A percentile compares a stretch with the other conserved stretches of the same genome.
Evolutionary conservation across 2,888 invertebrate genomes (phyloP).

Genomic region (Conus canariensis): DNA sequence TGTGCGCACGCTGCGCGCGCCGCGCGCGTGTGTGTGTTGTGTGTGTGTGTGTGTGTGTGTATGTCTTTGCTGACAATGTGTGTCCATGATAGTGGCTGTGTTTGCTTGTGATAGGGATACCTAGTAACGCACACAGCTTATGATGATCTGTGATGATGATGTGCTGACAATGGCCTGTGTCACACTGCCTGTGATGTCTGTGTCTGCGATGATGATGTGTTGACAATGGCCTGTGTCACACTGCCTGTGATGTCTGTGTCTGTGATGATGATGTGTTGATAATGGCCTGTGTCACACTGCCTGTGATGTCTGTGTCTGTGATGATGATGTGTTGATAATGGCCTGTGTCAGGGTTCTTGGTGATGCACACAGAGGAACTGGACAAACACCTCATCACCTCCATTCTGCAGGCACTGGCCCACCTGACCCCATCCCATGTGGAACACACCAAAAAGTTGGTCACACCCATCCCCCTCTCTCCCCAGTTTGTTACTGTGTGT

Average conservation of each 20-base stretch:
- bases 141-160: too few species aligned
- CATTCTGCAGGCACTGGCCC: constrained; percentile 81
- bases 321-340: too few species aligned
- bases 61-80: background rate
- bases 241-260: too few species aligned
- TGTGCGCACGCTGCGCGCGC: background rate
- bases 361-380: constrained; percentile 84
- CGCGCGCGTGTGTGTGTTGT: background rate
- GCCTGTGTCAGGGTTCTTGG: constrained; percentile 82
- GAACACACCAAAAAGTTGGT: constrained; percentile 35
- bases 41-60: background rate
- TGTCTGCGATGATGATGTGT: too few species aligned
- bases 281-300: constrained; percentile 53
- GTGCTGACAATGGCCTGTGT: too few species aligned
- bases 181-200: too few species aligned
- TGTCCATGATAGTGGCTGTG: too few species aligned
- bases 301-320: too few species aligned
- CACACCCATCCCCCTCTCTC: background rate
- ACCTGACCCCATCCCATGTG: constrained; percentile 62
- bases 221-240: too few species aligned
- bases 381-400: constrained; percentile 84
- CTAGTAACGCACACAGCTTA: too few species aligned
- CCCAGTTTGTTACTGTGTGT: background rate
- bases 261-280: too few species aligned
- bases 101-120: too few species aligned